phyloP scores from a whole-genome alignment of 2,113 vertebrate genomes.

The Calonectris borealis region DNA sequence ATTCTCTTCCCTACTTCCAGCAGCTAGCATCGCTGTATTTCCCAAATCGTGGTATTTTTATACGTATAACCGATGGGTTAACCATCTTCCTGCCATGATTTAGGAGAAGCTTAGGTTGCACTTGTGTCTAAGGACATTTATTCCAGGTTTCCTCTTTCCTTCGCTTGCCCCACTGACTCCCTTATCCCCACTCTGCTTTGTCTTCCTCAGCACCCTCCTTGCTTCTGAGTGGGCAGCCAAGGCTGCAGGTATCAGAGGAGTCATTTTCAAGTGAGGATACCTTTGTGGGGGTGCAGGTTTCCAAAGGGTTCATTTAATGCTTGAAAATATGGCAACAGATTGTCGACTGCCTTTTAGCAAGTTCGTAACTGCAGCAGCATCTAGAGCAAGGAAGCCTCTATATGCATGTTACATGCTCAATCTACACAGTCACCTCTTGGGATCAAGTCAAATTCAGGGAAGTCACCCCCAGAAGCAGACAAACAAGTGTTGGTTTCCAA shows the following conservation, averaged over 20 bases:
- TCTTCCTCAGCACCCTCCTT: background rate
- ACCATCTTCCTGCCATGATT: background rate
- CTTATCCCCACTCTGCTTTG: background rate
- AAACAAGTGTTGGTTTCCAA: background rate
- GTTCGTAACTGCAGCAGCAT: background rate
- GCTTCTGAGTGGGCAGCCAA: background rate
- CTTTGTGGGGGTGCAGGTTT: background rate
- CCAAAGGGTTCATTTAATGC: background rate
- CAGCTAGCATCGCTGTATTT: background rate
- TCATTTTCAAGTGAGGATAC: background rate
- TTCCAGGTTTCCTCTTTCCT: background rate
- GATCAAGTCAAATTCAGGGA: background rate
- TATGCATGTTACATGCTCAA: background rate
- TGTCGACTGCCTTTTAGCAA: background rate
- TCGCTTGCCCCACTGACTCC: background rate
- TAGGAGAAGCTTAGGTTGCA: background rate
- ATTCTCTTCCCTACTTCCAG: background rate
- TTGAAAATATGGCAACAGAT: background rate
- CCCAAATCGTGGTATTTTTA: background rate
- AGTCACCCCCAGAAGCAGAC: background rate
- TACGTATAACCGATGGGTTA: background rate
- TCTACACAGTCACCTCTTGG: background rate
- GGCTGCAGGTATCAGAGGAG: background rate
- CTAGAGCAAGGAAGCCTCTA: background rate
- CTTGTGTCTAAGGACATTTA: background rate